Evolutionary conservation across 1,140 invertebrate species (phyloP), one percentile per base, ranked within the genome.

Genomic region (Paraescarpia echinospica): DNA sequence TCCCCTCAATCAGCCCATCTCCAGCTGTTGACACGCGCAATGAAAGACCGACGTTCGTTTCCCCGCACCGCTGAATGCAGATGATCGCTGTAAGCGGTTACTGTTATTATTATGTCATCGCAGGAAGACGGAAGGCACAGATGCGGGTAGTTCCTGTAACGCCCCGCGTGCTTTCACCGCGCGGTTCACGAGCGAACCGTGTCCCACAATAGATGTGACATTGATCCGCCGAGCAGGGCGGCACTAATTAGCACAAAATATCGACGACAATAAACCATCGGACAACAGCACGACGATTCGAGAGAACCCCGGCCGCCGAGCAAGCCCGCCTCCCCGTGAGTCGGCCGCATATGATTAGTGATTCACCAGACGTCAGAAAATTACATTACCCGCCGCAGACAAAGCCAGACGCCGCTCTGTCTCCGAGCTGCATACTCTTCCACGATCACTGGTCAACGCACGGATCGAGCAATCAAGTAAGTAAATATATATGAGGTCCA

Each of bases 401-500:
- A 77, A 77, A 77, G 59, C 59, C 59, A 27, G 59, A 77, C 59
- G 59, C 18, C 59, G 59, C 59, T 31, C 8, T 77, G 59, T 77
- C 59, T 77, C 14, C 59, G 99, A 98, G 95, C 99, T 99, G 95
- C 99, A 98, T 94, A 98, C 98, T 95, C 99, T 98, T 94, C 98
- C 98, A 95, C 99, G 97, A 94, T 98, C 98, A 96, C 99, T 99
- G 95, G 98, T 99, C 94, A 99, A 97, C 94, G 99, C 98, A 77
- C 59, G 34, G 34, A 27, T n/a, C 34, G 92, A 92, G 33, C 6
- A 31, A 89, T 31, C 33, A 90, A 89, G 91, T 22, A 48, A 89
- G 59, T 77, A 77, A 2, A 18, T 77, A 27, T 31, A 27, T 77
- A 4, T 27, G 59, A 31, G 4, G 2, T 77, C 22, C 8, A 77